phyloP scores from a whole-genome alignment of 1,140 invertebrate species.

The Aplysia californica region DNA sequence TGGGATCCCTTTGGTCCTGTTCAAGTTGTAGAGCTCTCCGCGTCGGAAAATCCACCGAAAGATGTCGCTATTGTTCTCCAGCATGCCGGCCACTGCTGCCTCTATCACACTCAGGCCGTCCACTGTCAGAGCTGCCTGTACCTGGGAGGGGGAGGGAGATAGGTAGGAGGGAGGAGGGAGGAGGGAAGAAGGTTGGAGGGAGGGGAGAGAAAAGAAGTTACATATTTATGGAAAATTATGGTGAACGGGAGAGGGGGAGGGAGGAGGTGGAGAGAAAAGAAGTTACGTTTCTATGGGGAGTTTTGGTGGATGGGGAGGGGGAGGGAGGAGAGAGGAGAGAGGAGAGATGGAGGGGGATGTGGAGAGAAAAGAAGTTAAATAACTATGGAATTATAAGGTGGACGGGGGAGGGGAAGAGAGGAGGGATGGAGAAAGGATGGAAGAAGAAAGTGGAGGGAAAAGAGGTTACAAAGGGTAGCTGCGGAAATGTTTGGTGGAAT shows the following conservation, averaged over 20 bases:
- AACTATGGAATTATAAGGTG: background rate
- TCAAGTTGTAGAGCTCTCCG: constrained; percentile 56
- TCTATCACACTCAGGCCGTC: constrained; percentile 55
- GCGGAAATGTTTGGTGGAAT: background rate
- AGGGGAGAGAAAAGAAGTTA: background rate
- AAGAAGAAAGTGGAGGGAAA: background rate
- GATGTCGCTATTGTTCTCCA: constrained; percentile 42
- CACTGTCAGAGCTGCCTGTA: constrained; percentile 56
- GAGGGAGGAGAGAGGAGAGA: background rate
- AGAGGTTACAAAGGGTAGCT: background rate
- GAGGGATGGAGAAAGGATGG: background rate
- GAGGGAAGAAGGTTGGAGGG: background rate
- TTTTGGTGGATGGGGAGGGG: background rate
- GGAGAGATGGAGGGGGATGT: background rate
- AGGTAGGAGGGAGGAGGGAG: background rate
- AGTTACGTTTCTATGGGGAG: too few species aligned
- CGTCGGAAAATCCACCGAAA: constrained; percentile 60
- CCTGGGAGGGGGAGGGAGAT: constrained; percentile 34
- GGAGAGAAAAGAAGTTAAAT: background rate
- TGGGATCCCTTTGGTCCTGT: constrained; percentile 56
- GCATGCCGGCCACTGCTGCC: constrained; percentile 47
- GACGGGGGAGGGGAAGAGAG: background rate
- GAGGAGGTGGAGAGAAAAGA: too few species aligned
- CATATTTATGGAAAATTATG: background rate
- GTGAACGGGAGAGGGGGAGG: too few species aligned